Base-by-base conservation (phyloP, 2,797 vertebrate species). In the Remorina albescens region DNA sequence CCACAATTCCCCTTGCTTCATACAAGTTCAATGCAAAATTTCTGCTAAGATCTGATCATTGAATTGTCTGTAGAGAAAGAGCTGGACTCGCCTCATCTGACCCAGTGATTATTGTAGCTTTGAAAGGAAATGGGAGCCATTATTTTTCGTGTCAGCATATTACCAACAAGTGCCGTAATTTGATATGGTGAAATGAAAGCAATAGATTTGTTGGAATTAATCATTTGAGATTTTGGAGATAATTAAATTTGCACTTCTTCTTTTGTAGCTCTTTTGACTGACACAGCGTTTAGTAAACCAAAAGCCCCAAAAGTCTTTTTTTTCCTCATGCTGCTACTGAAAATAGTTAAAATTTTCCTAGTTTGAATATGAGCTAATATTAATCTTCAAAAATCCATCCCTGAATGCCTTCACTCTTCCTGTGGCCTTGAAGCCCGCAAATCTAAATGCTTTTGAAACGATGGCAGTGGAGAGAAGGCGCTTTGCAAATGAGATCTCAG, bases 371-470 rank as follows among this genome's bases (percentile, higher is more conserved):
- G 74, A 84, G 82, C 84, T 89, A 92, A 89, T 88, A 89, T 90
- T 90, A 91, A 81, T 82, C 80, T 85, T 83, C 81, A 86, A 72
- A 84, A 91, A 82, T 79, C 75, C 77, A 76, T 82, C 67, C 63
- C 55, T 80, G 78, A 86, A 83, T 80, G 80, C 81, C 66, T 86
- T 55, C 63, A 74, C 75, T 83, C 70, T 80, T 83, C 74, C 57
- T 70, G 69, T 50, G 72, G 86, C 84, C 86, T 93, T 90, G 89
- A 91, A 86, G 89, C 74, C 51, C 54, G 62, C 86, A 80, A 89
- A 85, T 93, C 87, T 86, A 79, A 92, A 87, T 84, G 83, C 80
- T 91, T 92, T 91, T 89, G 86, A 91, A 91, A 89, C 51, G 85
- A 85, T 21, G 72, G 88, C 87, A 76, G 78, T 75, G 49, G 71